phyloP scores from a whole-genome alignment of 2,113 vertebrate genomes.

The Coracopsis vasa region DNA sequence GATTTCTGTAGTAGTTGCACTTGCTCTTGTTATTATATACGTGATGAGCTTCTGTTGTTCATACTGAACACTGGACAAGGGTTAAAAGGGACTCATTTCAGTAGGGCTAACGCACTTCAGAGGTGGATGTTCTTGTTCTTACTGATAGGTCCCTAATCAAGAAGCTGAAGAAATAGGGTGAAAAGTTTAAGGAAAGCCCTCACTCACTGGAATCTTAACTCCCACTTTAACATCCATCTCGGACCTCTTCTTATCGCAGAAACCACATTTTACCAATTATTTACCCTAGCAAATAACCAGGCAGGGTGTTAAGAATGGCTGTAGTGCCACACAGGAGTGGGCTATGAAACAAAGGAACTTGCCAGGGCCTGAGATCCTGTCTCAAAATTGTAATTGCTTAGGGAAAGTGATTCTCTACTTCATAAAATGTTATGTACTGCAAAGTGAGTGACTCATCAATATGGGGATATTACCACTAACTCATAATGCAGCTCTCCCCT shows the following conservation, averaged over 20 bases:
- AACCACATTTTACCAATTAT: conserved; percentile 50
- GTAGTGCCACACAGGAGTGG: background rate
- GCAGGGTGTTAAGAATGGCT: conserved; percentile 4
- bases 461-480: conserved; percentile 65
- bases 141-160: background rate
- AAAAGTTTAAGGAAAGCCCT: background rate
- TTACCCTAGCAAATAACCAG: conserved; percentile 57
- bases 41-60: background rate
- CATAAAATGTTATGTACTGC: conserved; percentile 75
- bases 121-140: background rate
- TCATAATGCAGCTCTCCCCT: conserved; percentile 28
- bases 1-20: background rate
- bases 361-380: conserved; percentile 50
- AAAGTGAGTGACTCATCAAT: conserved; percentile 70
- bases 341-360: conserved; percentile 56
- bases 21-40: background rate
- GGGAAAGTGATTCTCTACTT: conserved; percentile 75
- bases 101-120: background rate
- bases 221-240: background rate
- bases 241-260: conserved; percentile 47
- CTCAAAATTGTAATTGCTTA: conserved; percentile 77
- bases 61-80: background rate
- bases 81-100: background rate
- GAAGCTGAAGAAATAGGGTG: background rate
- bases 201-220: background rate